Evolutionary conservation across 2,113 vertebrate species (phyloP).

Genomic region (Equus przewalskii): DNA sequence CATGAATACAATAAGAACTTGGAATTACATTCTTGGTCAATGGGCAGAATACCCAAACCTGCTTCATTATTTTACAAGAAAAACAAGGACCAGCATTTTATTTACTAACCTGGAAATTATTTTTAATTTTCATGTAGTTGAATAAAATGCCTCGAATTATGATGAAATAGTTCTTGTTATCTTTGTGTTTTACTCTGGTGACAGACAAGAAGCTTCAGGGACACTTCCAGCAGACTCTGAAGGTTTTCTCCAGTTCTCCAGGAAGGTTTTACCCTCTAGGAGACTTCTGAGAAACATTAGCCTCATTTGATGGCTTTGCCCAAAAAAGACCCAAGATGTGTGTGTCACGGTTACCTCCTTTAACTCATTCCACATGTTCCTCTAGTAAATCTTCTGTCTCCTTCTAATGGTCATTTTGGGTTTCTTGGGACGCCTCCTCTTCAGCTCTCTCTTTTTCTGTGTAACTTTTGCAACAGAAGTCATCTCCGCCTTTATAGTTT

Average conservation of each 20-base stretch:
- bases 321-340: neutral
- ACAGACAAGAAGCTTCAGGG: neutral
- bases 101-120: neutral
- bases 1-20: conserved; percentile 16
- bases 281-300: neutral
- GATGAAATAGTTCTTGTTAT: neutral
- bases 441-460: neutral
- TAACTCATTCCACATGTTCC: neutral
- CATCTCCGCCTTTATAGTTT: neutral
- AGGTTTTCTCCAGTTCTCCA: neutral
- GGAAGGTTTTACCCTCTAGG: neutral
- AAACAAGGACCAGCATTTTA: neutral
- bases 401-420: neutral
- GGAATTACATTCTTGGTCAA: conserved; percentile 7
- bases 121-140: neutral
- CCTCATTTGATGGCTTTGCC: neutral
- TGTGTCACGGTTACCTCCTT: neutral
- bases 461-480: neutral
- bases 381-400: neutral
- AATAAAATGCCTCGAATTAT: neutral
- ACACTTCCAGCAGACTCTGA: neutral
- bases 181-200: neutral
- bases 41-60: neutral
- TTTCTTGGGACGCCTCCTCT: neutral
- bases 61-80: conserved; percentile 21